These are phyloP conservation scores for Melanargia galathea DNA, from an alignment of 2,888 invertebrate species.

Conservation along the genomic window DNA sequence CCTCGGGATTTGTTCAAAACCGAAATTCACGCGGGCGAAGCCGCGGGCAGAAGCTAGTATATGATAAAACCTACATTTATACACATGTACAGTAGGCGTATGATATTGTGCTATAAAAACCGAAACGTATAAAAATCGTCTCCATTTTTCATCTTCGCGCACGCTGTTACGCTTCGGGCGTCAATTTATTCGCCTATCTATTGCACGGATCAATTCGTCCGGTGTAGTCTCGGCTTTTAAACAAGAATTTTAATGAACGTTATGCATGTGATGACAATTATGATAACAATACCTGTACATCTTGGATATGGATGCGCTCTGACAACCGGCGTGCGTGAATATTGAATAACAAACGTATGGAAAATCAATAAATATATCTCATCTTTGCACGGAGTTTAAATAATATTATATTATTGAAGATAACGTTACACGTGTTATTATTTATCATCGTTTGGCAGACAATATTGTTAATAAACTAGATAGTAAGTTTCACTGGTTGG, in stretches of 20 bases:
- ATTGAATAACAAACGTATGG: slow-evolving; percentile 21
- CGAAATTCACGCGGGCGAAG: too few relatives aligned
- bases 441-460: not conserved
- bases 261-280: slow-evolving; percentile 27
- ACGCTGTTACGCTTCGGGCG: not conserved
- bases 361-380: slow-evolving; percentile 12
- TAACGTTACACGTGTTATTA: slow-evolving; percentile 1
- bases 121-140: too few relatives aligned
- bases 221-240: not conserved
- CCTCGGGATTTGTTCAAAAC: too few relatives aligned
- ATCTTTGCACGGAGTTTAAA: not conserved
- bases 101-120: too few relatives aligned
- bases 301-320: slow-evolving; percentile 17
- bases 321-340: slow-evolving; percentile 19
- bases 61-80: too few relatives aligned
- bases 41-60: too few relatives aligned
- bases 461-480: not conserved
- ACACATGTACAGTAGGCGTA: too few relatives aligned
- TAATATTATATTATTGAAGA: not conserved
- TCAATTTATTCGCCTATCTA: slow-evolving; percentile 7
- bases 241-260: slow-evolving; percentile 19
- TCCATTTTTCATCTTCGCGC: not conserved
- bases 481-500: not conserved
- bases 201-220: not conserved
- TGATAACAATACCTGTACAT: slow-evolving; percentile 26